These are phyloP conservation scores for Holacanthus passer DNA, from an alignment of 2,113 vertebrate genomes.

Conservation along the genomic window DNA sequence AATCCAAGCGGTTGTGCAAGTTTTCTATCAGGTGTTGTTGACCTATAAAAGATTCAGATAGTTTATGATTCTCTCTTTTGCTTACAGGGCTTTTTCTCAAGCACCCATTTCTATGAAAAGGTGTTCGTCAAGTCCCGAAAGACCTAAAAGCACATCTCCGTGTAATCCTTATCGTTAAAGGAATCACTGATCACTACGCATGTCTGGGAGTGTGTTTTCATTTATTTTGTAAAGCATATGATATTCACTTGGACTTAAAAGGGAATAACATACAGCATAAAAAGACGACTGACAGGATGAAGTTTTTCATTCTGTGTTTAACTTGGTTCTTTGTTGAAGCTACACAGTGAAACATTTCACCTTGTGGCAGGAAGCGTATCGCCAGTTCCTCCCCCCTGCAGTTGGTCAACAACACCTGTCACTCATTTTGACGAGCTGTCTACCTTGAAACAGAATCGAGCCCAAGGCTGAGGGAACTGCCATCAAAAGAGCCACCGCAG, in stretches of 20 bases:
- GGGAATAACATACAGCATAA: background rate
- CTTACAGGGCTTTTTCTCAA: conserved; percentile 45
- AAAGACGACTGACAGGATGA: background rate
- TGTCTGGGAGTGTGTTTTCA: conserved; percentile 14
- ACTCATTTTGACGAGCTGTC: conserved; percentile 57
- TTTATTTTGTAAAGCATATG: conserved; percentile 9
- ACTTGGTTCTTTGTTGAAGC: conserved; percentile 1
- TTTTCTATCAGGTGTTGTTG: conserved; percentile 49
- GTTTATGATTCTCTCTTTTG: conserved; percentile 40
- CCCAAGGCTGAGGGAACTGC: conserved; percentile 27
- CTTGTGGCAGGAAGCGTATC: conserved; percentile 15
- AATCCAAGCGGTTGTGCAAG: conserved; percentile 31
- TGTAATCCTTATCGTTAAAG: conserved; percentile 17
- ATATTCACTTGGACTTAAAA: conserved; percentile 7
- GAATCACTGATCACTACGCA: conserved; percentile 15
- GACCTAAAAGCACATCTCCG: conserved; percentile 23
- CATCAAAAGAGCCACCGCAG: conserved; percentile 30
- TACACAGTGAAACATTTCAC: conserved; percentile 3
- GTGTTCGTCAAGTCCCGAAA: background rate
- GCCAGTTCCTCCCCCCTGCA: conserved; percentile 23
- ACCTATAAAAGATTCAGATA: conserved; percentile 64
- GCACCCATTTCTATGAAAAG: conserved; percentile 41
- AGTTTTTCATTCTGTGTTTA: background rate
- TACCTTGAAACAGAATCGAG: conserved; percentile 21
- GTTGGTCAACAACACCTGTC: conserved; percentile 52